Base-by-base conservation (phyloP, 2,888 invertebrate species). In the Trypoxylon attenuatum region DNA sequence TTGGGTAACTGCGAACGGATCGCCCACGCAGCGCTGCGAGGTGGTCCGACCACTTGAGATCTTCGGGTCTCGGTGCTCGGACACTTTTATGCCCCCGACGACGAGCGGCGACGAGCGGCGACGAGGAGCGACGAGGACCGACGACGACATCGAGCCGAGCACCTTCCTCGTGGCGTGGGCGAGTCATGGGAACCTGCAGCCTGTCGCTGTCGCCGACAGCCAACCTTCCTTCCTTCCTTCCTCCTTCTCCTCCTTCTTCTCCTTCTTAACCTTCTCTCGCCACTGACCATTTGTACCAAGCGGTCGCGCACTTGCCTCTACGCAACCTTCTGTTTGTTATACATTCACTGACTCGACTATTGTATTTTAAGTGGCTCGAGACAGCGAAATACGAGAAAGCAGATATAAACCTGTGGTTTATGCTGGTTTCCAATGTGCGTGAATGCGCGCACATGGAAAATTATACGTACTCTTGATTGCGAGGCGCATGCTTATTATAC, bases 41-140 rank as follows among this genome's bases (percentile, higher is more conserved):
- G 82, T 85, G 84, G 84, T 84, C 84, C 77, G 77, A 65, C 72
- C 74, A 74, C 76, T 74, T 82, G 82, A 81, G 79, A 78, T 81
- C 79, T 82, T 81, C 78, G 73, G 77, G 76, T 75, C 79, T 77
- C 63, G 77, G 61, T 67, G 70, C 55, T 61, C 46, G 67, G 84
- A 83, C 83, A 83, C 83, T 83, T 85, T 85, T 84, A 84, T 84
- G 83, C 82, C 79, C 78, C 80, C 80, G 82, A 79, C 81, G 78
- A 78, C 81, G 79, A 82, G 79, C 82, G 81, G 83, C 80, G 78
- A 81, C 82, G 82, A 84, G n/a, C n/a, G n/a, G n/a, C n/a, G n/a
- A n/a, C n/a, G n/a, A n/a, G n/a, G n/a, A n/a, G n/a, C 80, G 82
- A 79, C 80, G 78, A 78, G 80, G 79, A 82, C 78, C 82, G 81